These are phyloP conservation scores for Eurois occulta DNA, from an alignment of 2,888 invertebrate species.

Conservation along the genomic window DNA sequence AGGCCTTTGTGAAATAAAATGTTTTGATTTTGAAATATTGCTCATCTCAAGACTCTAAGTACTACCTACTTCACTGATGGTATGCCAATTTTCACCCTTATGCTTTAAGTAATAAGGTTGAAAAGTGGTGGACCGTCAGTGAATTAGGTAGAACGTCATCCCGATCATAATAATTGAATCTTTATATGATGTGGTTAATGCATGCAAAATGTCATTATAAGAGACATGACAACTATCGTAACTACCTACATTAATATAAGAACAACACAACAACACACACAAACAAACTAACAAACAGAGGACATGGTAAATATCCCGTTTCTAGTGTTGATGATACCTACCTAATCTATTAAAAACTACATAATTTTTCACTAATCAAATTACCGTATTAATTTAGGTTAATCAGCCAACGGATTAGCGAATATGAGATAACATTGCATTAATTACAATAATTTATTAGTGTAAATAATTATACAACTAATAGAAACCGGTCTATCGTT, in stretches of 20 bases:
- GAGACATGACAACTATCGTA: not conserved
- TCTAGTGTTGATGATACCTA: no score
- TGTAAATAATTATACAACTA: constrained; percentile 41
- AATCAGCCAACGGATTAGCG: constrained; percentile 45
- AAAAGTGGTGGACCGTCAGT: no score
- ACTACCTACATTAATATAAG: not conserved
- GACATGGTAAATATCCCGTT: no score
- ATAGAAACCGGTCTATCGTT: constrained; percentile 42
- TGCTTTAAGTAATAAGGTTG: no score
- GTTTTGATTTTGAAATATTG: no score
- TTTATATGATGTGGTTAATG: not conserved
- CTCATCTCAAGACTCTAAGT: not conserved
- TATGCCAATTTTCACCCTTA: no score
- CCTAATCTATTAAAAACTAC: no score
- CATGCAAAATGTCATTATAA: not conserved
- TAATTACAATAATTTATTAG: constrained; percentile 46
- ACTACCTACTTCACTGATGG: no score
- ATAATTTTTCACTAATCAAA: constrained; percentile 12
- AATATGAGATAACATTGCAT: constrained; percentile 58
- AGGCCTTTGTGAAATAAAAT: no score
- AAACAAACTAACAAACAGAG: no score
- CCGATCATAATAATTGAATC: not conserved
- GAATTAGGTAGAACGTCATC: not conserved
- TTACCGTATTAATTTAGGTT: constrained; percentile 41
- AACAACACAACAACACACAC: no score